Base-by-base conservation (phyloP, 2,113 vertebrate genomes). In the Pseudolaguvia tuberculata region DNA sequence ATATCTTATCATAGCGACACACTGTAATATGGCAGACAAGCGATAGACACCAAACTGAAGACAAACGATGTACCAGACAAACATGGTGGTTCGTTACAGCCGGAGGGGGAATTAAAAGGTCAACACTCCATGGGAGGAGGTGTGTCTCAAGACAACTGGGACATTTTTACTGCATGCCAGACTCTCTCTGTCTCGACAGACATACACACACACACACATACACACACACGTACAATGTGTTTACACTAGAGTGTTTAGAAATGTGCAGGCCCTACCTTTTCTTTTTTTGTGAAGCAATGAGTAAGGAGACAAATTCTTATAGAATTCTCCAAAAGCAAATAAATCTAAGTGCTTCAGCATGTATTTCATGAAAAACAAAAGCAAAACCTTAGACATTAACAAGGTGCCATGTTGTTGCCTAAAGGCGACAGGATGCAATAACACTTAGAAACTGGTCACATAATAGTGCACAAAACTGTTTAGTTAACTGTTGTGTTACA, bases 71-170 rank as follows among this genome's bases (percentile, higher is more conserved):
- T 27, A 18, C 45, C 13, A 66, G 72, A 21, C 31, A 70, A 21
- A 45, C 56, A 62, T 21, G n/a, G 27, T 6, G 27, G 17, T 57
- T 69, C 15, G 10, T 53, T 20, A 68, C 29, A 27, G 58, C 57
- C 45, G 7, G 67, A 52, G 51, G 67, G 55, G 50, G 73, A 25
- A 77, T 70, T 70, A 70, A 70, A 77, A 77, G 75, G 67, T 63
- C 75, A 63, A 23, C 58, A 13, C 56, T 61, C 56, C 20, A 21
- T 4, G 35, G 57, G 55, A 76, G 57, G 47, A 70, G 67, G 75
- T 35, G 47, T 53, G 75, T 70, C 63, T 75, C 58, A 68, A 67
- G 39, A 68, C 52, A 67, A 50, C 48, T 8, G 17, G 35, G 59
- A 66, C 13, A 17, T 75, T 75, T 42, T 75, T 75, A 75, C 62